Base-by-base conservation (phyloP, 2,113 vertebrate genomes). In the Spea multiplicata region DNA sequence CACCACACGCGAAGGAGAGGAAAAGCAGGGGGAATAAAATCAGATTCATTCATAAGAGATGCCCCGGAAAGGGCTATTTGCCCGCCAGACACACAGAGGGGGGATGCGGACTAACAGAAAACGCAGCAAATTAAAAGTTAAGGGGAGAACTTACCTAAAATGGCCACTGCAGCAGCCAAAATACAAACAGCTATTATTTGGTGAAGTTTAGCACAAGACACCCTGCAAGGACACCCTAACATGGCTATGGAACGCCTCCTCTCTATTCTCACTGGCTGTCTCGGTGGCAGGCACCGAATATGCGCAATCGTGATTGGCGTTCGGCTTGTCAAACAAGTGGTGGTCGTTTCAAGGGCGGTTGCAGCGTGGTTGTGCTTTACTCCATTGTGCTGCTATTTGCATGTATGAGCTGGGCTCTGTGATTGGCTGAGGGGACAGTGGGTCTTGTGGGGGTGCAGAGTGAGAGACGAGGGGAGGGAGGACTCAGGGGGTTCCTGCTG, bases 141-240 rank as follows among this genome's bases (percentile, higher is more conserved):
- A 88, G 90, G 87, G 80, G 85, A 88, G 89, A 92, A 94, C 94
- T 96, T 93, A 94, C 95, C 94, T 93, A 96, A 97, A 95, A 98
- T 96, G 95, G 95, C 95, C 95, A 90, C 95, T 93, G 93, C 94
- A 87, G 92, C 93, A 93, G 91, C 95, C 93, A 92, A 92, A 93
- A 94, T 89, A 94, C 92, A 93, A 93, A 91, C 94, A 92, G 93
- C 92, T 91, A 91, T 92, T 94, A 93, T 94, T 93, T 92, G 91
- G 91, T 94, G 92, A 96, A 96, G 94, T 97, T 96, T 94, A 91
- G 91, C 91, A 86, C 90, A 91, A 79, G 91, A 91, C 88, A 90
- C 93, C 88, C 93, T 88, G 92, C 90, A 89, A 91, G 91, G 84
- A 91, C 95, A 96, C 87, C 94, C 94, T 93, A 95, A 93, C 94